Evolutionary conservation across 2,113 vertebrate genomes (phyloP).

Genomic region (Pomatostomus ruficeps): DNA sequence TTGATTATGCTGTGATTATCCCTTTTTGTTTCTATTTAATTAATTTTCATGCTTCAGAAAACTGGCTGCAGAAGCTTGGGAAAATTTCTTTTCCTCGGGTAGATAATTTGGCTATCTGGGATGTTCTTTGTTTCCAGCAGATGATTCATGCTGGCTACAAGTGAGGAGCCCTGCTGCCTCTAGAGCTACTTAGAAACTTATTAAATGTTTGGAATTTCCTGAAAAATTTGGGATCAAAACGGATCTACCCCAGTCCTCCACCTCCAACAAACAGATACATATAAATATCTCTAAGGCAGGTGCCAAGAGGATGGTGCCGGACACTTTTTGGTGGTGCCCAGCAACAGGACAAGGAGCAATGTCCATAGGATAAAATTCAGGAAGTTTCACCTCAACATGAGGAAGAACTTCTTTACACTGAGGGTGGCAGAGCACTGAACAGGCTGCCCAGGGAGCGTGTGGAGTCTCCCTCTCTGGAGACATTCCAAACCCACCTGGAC

Average conservation of each 20-base stretch:
- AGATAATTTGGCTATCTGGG: not conserved
- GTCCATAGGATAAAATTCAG: not conserved
- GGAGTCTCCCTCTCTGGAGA: not conserved
- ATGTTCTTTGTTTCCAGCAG: not conserved
- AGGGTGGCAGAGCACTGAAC: not conserved
- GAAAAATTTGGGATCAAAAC: not conserved
- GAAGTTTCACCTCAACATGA: not conserved
- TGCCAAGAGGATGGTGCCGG: not conserved
- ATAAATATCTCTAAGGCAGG: not conserved
- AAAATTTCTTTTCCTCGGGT: not conserved
- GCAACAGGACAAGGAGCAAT: not conserved
- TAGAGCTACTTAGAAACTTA: not conserved
- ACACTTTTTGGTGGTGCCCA: not conserved
- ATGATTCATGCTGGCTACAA: not conserved
- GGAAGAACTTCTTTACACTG: not conserved
- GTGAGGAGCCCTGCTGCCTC: not conserved
- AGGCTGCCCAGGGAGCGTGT: not conserved
- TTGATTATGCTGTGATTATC: slow-evolving; percentile 14
- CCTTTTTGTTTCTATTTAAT: not conserved
- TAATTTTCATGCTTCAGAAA: slow-evolving; percentile 9
- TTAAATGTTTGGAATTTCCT: not conserved
- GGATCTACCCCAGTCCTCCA: not conserved
- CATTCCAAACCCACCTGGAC: not conserved
- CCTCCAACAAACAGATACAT: not conserved
- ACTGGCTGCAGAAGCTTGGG: not conserved